Conservation (phyloP, 2,113 vertebrate species). For the Chinchilla lanigera region DNA sequence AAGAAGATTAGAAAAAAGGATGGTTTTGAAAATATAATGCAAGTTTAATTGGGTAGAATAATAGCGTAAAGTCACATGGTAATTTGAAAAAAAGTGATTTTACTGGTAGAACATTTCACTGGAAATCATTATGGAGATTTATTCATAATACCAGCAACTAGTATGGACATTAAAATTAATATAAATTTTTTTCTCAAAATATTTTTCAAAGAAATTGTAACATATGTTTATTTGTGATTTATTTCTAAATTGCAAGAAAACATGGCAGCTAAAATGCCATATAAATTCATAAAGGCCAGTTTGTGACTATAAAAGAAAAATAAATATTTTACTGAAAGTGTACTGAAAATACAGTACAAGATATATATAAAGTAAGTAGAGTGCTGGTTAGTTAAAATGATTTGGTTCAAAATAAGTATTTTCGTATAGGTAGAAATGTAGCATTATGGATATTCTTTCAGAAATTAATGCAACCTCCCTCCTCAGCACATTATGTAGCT, state of each 20-base stretch:
- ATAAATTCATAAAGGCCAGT: not conserved
- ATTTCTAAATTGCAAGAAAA: slow-evolving; percentile 27
- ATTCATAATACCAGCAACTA: not conserved
- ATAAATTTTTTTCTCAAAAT: not conserved
- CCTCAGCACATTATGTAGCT: not conserved
- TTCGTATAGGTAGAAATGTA: not conserved
- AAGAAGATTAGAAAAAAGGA: slow-evolving; percentile 13
- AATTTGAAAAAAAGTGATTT: slow-evolving; percentile 30
- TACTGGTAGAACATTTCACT: not conserved
- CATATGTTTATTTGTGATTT: slow-evolving; percentile 16
- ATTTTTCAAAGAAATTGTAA: slow-evolving; percentile 1
- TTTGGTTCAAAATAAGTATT: not conserved
- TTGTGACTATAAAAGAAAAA: not conserved
- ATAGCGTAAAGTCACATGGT: not conserved
- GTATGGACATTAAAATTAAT: slow-evolving; percentile 1
- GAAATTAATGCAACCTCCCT: not conserved
- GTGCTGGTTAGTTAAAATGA: not conserved
- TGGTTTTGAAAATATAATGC: not conserved
- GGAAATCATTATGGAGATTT: slow-evolving; percentile 28
- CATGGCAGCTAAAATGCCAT: not conserved
- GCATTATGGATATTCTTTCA: not conserved
- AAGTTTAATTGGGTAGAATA: not conserved
- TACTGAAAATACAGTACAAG: not conserved
- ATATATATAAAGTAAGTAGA: not conserved
- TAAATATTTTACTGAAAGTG: slow-evolving; percentile 32